Percentiles rank a stretch among this genome's conserved stretches.
Evolutionary conservation across 2,888 invertebrate species (phyloP).

Genomic region (Artemia sinica): DNA sequence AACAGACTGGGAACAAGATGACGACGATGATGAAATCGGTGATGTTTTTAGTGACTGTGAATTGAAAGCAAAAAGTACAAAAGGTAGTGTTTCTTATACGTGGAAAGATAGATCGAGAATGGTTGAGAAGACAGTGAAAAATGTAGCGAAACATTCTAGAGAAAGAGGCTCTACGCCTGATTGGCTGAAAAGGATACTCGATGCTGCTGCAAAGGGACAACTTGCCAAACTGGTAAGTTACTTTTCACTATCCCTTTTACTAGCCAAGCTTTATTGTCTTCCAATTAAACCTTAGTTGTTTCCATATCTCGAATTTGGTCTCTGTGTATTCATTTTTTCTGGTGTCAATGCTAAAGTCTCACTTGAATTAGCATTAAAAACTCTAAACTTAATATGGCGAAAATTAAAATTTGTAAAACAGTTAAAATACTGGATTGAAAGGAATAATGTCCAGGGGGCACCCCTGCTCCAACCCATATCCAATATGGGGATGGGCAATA

Average conservation of each 20-base stretch:
- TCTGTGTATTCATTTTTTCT: too few relatives aligned
- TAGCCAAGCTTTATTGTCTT: too few relatives aligned
- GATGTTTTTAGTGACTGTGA: constrained; percentile 1
- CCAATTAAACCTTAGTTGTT: too few relatives aligned
- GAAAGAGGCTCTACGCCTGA: constrained; percentile 31
- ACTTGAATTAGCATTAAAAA: too few relatives aligned
- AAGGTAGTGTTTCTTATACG: not conserved
- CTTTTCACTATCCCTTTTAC: not conserved
- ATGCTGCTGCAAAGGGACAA: constrained; percentile 30
- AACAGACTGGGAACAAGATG: constrained; percentile 46
- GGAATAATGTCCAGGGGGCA: too few relatives aligned
- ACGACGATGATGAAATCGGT: constrained; percentile 31
- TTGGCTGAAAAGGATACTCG: constrained; percentile 32
- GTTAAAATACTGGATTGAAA: too few relatives aligned
- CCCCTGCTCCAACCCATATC: too few relatives aligned
- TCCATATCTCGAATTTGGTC: too few relatives aligned
- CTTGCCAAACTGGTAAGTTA: constrained; percentile 30
- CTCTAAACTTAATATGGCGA: too few relatives aligned
- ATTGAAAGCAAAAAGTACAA: constrained; percentile 14
- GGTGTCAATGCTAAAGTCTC: too few relatives aligned
- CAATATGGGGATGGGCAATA: too few relatives aligned
- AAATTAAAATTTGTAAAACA: too few relatives aligned
- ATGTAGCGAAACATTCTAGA: constrained; percentile 21
- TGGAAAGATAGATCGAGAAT: constrained; percentile 11
- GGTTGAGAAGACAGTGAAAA: not conserved